Percentiles rank a stretch among this genome's conserved stretches.
These are phyloP conservation scores for Oreochromis grahami DNA, from an alignment of 2,797 vertebrate species.

Conservation along the genomic window DNA sequence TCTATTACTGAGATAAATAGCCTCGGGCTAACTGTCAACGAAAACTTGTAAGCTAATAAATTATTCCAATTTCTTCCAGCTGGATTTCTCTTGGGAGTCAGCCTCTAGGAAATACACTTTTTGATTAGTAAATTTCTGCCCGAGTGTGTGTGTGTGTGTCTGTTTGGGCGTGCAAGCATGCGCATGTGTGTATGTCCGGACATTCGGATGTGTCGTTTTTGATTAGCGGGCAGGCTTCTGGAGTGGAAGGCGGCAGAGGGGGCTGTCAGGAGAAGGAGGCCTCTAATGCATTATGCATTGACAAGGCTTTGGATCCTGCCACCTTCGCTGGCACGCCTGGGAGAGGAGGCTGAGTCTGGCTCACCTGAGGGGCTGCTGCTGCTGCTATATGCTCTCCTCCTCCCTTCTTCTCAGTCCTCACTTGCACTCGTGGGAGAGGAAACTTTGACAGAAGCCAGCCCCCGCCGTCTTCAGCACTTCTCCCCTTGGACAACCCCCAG, in stretches of 20 bases:
- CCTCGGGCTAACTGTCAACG: slow-evolving; percentile 99
- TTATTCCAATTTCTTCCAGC: slow-evolving; percentile 99
- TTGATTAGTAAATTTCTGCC: slow-evolving; percentile 99
- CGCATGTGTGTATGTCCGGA: slow-evolving; percentile 83
- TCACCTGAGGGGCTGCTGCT: slow-evolving; percentile 61
- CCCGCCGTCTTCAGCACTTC: neutral
- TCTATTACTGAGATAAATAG: slow-evolving; percentile 99
- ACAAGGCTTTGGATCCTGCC: slow-evolving; percentile 86
- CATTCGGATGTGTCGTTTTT: slow-evolving; percentile 98
- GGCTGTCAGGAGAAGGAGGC: slow-evolving; percentile 91
- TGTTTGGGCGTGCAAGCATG: slow-evolving; percentile 77
- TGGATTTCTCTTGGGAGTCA: slow-evolving; percentile 98
- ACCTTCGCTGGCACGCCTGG: slow-evolving; percentile 73
- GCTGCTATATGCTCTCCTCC: slow-evolving; percentile 3
- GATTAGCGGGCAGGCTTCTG: slow-evolving; percentile 92
- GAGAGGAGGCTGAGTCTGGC: slow-evolving; percentile 82
- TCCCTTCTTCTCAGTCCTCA: slow-evolving; percentile 19
- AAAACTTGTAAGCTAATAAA: slow-evolving; percentile 99
- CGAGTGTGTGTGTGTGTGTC: slow-evolving; percentile 79
- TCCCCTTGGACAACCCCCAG: slow-evolving; percentile 48
- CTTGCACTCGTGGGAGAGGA: slow-evolving; percentile 13
- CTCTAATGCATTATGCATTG: slow-evolving; percentile 99
- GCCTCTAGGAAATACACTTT: slow-evolving; percentile 99
- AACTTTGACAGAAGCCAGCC: slow-evolving; percentile 47
- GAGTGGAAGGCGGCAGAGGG: slow-evolving; percentile 88